Evolutionary conservation across 2,888 invertebrate genomes (phyloP), one percentile per base, ranked within the genome.

Genomic region (Zygothrica quintamaculata): DNA sequence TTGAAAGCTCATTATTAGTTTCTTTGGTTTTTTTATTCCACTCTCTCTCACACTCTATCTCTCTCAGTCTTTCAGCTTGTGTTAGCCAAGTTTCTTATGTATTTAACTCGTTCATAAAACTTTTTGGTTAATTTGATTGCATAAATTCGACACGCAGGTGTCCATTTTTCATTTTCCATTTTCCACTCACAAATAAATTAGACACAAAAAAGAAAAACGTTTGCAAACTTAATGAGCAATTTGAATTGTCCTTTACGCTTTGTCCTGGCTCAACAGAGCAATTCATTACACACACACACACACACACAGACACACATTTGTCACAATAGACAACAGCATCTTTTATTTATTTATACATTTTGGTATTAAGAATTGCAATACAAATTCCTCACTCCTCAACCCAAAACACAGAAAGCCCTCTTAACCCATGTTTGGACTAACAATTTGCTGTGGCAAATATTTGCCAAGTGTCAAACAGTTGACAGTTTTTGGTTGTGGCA

Each of bases 1-100:
- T 88, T 88, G 87, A 77, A 88, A 88, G 88, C 80, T 84, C 88
- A 84, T 88, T 88, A 88, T 86, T 75, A 67, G 74, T 81, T 77
- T 84, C 72, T 79, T 73, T 44, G 26, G 36, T 36, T 22, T n/a
- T n/a, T n/a, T n/a, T n/a, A n/a, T n/a, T n/a, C n/a, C n/a, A n/a
- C n/a, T n/a, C n/a, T n/a, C 25, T 57, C 40, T 56, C 40, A 31
- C n/a, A 11, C 42, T 33, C 22, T 22, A n/a, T n/a, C n/a, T 33
- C 37, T 34, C 43, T 29, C 53, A 11, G 33, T 46, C 51, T 39
- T 39, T 36, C 42, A 37, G 31, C 40, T 56, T 64, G 31, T 36
- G 31, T 36, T 56, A 47, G 53, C 57, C 22, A 42, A n/a, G n/a
- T 48, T 16, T 50, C 68, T 48, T 56, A 61, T 47, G 55, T 51